Conservation (phyloP, 2,888 invertebrate species). For the Deilephila elpenor region DNA sequence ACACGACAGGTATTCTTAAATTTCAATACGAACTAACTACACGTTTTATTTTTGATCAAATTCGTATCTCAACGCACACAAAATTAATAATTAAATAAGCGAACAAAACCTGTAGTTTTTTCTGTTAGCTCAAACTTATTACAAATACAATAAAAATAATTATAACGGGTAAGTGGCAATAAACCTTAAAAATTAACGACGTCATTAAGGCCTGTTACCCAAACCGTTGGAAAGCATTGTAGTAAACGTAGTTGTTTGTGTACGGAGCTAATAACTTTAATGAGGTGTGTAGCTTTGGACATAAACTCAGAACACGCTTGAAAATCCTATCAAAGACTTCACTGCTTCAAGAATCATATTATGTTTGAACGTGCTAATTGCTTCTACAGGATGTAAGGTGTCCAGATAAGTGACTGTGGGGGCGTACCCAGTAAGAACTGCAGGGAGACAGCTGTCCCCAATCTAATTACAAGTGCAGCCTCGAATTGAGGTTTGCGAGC, state of each 20-base stretch:
- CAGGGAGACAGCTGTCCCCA: neutral
- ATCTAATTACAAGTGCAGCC: neutral
- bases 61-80: neutral
- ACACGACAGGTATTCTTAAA: too few relatives aligned
- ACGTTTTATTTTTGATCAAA: too few relatives aligned
- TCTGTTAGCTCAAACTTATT: too few relatives aligned
- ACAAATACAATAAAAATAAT: conserved; percentile 3
- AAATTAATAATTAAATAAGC: neutral
- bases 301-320: neutral
- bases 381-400: neutral
- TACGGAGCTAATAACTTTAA: neutral
- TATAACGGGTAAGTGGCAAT: neutral
- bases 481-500: neutral
- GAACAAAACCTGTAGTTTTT: neutral
- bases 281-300: neutral
- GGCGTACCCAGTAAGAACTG: neutral
- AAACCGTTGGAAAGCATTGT: conserved; percentile 1
- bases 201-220: neutral
- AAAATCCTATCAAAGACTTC: neutral
- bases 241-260: neutral
- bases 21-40: too few relatives aligned
- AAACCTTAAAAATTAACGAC: conserved; percentile 6
- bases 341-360: neutral
- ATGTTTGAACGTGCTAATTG: neutral
- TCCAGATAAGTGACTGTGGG: neutral